Evolutionary conservation across 2,797 vertebrate genomes (phyloP), one percentile per base, ranked within the genome.

Genomic region (Cirrhinus molitorella): DNA sequence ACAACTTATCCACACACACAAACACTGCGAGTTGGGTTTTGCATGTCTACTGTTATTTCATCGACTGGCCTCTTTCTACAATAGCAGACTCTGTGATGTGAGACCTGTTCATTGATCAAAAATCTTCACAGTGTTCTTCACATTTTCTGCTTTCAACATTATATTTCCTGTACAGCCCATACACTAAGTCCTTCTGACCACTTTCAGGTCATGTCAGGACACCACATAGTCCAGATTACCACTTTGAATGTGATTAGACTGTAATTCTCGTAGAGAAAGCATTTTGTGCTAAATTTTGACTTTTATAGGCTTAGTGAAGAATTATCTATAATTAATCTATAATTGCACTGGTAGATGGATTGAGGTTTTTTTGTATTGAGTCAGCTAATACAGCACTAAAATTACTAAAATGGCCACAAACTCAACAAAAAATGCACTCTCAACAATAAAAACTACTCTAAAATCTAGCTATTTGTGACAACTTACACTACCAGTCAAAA

Each of bases 61-160:
- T 84, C 49, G 85, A 85, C 75, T 63, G 31, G 55, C 28, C 47
- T 66, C 55, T 82, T 79, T 84, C 65, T 68, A 31, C 61, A 83
- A 79, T 81, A 68, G n/a, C 6, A 14, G 31, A 74, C n/a, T 65
- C 55, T 51, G 16, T 77, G 79, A 76, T 68, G 43, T 67, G 34
- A 83, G 57, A 83, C 77, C 72, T 85, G 84, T 73, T 81, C 76
- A 85, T 87, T 59, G 79, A 85, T 85, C 43, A 77, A 63, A n/a
- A 59, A 34, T 77, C 80, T 63, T 74, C 63, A 57, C 76, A 71
- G 84, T 79, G 79, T 65, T n/a, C n/a, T n/a, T n/a, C 40, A 68
- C 67, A 66, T 78, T 61, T 86, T 75, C 65, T 78, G 51, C 65
- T 83, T 80, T 71, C 79, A 86, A 74, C 67, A 17, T 71, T 79